These are phyloP conservation scores for Oxycera nigricornis DNA, from an alignment of 2,888 invertebrate genomes.

Conservation along the genomic window DNA sequence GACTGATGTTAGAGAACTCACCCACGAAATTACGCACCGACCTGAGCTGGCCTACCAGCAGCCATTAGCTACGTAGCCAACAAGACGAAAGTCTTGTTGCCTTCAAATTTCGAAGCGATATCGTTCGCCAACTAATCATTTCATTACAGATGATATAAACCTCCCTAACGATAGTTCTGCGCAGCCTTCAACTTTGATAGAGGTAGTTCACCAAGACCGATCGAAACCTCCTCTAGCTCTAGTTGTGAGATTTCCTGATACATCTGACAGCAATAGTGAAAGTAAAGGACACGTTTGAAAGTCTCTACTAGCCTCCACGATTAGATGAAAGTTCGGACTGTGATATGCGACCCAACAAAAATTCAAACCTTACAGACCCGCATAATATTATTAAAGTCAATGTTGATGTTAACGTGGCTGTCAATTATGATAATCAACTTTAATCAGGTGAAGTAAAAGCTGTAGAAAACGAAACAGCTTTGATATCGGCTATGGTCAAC, in stretches of 20 bases:
- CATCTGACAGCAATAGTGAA: not conserved
- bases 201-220: not conserved
- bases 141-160: not conserved
- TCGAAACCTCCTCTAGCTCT: not conserved
- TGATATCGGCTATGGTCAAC: not conserved
- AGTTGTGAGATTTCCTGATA: not conserved
- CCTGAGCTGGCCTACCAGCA: too few relatives aligned
- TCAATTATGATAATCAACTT: not conserved
- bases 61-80: too few relatives aligned
- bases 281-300: not conserved
- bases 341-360: not conserved
- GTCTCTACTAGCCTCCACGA: not conserved
- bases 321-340: not conserved
- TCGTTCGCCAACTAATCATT: too few relatives aligned
- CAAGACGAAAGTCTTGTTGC: too few relatives aligned
- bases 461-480: not conserved
- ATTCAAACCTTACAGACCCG: not conserved
- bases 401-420: not conserved
- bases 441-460: not conserved
- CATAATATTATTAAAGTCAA: not conserved
- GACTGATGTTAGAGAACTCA: too few relatives aligned
- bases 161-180: not conserved
- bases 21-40: too few relatives aligned
- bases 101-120: too few relatives aligned
- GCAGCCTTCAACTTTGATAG: not conserved